Evolutionary conservation across 2,888 invertebrate genomes (phyloP).

Genomic region (Spodoptera exigua): DNA sequence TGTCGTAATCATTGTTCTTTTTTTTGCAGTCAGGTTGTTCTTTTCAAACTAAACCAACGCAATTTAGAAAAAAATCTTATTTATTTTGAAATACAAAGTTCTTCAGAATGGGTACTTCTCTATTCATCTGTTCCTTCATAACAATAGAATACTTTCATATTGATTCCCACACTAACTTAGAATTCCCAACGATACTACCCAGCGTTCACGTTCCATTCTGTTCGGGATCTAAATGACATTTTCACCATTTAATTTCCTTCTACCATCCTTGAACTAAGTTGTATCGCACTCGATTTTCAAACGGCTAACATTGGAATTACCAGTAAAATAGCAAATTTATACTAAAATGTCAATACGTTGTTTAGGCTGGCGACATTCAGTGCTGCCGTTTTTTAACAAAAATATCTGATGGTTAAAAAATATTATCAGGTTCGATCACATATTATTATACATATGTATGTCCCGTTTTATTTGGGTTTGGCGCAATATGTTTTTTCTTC

Average conservation of each 20-base stretch:
- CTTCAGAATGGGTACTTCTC: not conserved
- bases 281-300: constrained; percentile 56
- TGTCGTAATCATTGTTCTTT: too few relatives aligned
- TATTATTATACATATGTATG: too few relatives aligned
- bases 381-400: not conserved
- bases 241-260: constrained; percentile 59
- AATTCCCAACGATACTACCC: constrained; percentile 25
- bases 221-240: constrained; percentile 37
- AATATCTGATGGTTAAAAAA: too few relatives aligned
- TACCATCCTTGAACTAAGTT: constrained; percentile 38
- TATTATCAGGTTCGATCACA: too few relatives aligned
- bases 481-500: too few relatives aligned
- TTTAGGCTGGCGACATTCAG: constrained; percentile 32
- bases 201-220: constrained; percentile 17
- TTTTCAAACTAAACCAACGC: too few relatives aligned
- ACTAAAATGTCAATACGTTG: constrained; percentile 51
- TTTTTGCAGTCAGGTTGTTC: too few relatives aligned
- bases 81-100: too few relatives aligned
- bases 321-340: constrained; percentile 60
- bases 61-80: too few relatives aligned
- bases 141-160: constrained; percentile 5
- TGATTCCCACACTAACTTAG: constrained; percentile 14
- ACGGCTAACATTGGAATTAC: constrained; percentile 56
- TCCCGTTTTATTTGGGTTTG: too few relatives aligned
- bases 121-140: not conserved